phyloP scores from a whole-genome alignment of 2,888 invertebrate genomes.

The Meandrusa payeni region DNA sequence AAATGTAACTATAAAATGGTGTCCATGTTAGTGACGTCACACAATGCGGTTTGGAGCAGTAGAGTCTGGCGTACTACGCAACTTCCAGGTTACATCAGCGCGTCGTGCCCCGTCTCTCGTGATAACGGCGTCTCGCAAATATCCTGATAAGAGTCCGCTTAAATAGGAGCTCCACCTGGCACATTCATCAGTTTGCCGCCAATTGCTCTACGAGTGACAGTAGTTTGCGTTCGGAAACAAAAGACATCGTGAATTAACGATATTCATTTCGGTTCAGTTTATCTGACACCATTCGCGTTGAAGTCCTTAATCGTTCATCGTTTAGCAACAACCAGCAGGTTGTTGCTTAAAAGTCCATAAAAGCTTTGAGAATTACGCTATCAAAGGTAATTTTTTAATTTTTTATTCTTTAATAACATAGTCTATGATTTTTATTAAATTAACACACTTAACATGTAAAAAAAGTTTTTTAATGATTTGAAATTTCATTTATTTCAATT shows the following conservation, averaged over 20 bases:
- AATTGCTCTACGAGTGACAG: slow-evolving; percentile 38
- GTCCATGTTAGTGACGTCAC: too few relatives aligned
- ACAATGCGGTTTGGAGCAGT: slow-evolving; percentile 55
- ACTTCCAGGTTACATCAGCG: slow-evolving; percentile 27
- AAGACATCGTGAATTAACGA: slow-evolving; percentile 1
- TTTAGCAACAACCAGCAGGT: slow-evolving; percentile 76
- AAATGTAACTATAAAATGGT: too few relatives aligned
- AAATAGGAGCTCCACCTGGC: slow-evolving; percentile 44
- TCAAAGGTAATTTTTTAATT: slow-evolving; percentile 61
- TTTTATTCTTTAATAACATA: neutral
- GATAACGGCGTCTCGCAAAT: slow-evolving; percentile 50
- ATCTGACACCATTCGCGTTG: slow-evolving; percentile 40
- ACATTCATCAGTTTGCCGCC: slow-evolving; percentile 53
- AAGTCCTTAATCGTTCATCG: slow-evolving; percentile 24
- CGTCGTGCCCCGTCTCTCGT: slow-evolving; percentile 28
- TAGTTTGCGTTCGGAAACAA: slow-evolving; percentile 30
- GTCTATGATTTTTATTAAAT: slow-evolving; percentile 2
- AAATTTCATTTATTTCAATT: too few relatives aligned
- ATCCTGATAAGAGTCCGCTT: slow-evolving; percentile 56
- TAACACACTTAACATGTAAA: too few relatives aligned
- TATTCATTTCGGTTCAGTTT: slow-evolving; percentile 37
- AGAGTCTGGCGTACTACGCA: slow-evolving; percentile 28
- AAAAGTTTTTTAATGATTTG: too few relatives aligned
- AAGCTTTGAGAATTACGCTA: slow-evolving; percentile 84
- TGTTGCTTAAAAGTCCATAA: slow-evolving; percentile 72